Conservation (phyloP, 2,113 vertebrate genomes). For the Micronisus gabar region DNA sequence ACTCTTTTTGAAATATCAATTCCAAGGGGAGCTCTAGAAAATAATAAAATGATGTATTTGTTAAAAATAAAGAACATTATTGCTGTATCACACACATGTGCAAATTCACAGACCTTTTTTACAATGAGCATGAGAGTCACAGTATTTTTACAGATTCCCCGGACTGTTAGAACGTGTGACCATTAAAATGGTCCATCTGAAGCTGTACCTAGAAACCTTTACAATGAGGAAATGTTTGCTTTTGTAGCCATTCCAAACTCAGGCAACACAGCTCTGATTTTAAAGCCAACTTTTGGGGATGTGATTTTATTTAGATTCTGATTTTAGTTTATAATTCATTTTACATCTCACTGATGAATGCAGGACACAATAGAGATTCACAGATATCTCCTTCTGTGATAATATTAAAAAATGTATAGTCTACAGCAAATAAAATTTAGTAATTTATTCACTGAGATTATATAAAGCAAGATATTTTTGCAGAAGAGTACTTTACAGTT, state of each 20-base stretch:
- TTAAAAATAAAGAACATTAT: neutral
- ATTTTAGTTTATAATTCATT: neutral
- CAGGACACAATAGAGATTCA: neutral
- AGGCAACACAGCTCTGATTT: neutral
- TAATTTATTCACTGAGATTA: neutral
- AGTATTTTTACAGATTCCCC: neutral
- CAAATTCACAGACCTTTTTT: neutral
- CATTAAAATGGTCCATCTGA: neutral
- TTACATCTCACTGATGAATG: neutral
- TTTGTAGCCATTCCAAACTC: neutral
- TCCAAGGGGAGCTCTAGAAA: conserved; percentile 85
- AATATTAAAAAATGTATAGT: neutral
- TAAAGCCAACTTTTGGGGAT: neutral
- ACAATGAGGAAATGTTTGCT: neutral
- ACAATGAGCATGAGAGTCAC: accelerated
- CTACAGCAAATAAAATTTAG: neutral
- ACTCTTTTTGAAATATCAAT: conserved; percentile 86
- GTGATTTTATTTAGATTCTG: neutral
- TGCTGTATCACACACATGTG: neutral
- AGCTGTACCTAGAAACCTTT: neutral
- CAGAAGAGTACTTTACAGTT: neutral
- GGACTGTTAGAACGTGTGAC: neutral
- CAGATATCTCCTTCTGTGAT: neutral
- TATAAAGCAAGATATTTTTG: neutral
- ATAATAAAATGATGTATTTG: neutral